A percentile compares a stretch with the other conserved stretches of the same genome.
Conservation (phyloP, 2,888 invertebrate species). For the Uloborus plumipes region DNA sequence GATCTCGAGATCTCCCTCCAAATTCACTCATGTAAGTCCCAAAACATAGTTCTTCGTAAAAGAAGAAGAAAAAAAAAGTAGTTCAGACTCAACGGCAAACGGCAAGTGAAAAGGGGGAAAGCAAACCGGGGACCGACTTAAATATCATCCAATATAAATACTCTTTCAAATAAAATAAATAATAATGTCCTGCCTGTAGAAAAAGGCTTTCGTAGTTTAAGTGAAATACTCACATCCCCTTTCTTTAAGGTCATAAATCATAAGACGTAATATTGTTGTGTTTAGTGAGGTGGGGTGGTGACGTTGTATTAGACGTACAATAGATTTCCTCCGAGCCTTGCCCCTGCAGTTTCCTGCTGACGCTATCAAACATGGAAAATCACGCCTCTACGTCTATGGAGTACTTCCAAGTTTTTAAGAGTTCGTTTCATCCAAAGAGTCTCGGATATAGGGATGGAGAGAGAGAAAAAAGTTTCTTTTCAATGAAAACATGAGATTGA, state of each 20-base stretch:
- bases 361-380: slow-evolving; percentile 10
- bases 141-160: slow-evolving; percentile 1
- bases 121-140: slow-evolving; percentile 3
- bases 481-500: too few relatives aligned
- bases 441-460: too few relatives aligned
- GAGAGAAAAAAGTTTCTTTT: too few relatives aligned
- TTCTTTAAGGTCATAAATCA: slow-evolving; percentile 7
- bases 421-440: too few relatives aligned
- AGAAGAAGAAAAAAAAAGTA: too few relatives aligned
- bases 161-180: slow-evolving; percentile 8
- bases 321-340: slow-evolving; percentile 2
- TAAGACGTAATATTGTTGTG: slow-evolving; percentile 7
- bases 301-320: slow-evolving; percentile 6
- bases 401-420: too few relatives aligned
- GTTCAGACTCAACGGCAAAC: neutral
- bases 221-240: slow-evolving; percentile 9
- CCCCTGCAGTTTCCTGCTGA: slow-evolving; percentile 10
- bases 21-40: too few relatives aligned
- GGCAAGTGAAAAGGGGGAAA: neutral
- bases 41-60: too few relatives aligned
- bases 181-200: neutral
- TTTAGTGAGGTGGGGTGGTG: slow-evolving; percentile 11
- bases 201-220: neutral
- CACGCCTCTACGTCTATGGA: slow-evolving; percentile 6
- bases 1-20: too few relatives aligned